Evolutionary conservation across 2,888 invertebrate species (phyloP).

Genomic region (Tholera decimalis): DNA sequence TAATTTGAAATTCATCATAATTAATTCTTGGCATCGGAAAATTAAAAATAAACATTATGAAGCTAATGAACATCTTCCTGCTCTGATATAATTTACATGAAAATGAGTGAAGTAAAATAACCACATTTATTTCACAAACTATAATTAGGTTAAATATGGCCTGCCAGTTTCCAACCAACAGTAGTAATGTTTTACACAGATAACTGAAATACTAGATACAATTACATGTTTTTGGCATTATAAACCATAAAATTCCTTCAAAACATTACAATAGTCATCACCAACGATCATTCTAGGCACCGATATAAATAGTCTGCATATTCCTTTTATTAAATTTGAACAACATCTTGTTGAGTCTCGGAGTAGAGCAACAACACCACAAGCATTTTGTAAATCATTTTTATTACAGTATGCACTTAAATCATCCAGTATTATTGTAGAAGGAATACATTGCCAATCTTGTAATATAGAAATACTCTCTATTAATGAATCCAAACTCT

Average conservation of each 20-base stretch:
- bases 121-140: no score
- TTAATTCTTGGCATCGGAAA: no score
- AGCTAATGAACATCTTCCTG: no score
- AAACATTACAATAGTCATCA: conserved; percentile 75
- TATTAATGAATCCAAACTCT: conserved; percentile 76
- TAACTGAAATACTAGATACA: no score
- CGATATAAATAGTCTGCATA: conserved; percentile 77
- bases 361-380: conserved; percentile 81
- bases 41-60: no score
- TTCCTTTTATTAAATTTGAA: conserved; percentile 66
- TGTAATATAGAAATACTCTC: conserved; percentile 81
- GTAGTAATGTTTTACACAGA: no score
- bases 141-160: no score
- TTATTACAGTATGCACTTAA: conserved; percentile 77
- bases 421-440: conserved; percentile 84
- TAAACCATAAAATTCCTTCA: conserved; percentile 76
- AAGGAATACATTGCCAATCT: conserved; percentile 83
- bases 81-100: no score
- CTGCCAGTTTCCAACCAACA: no score
- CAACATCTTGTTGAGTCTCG: conserved; percentile 78
- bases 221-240: not conserved
- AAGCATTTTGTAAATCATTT: conserved; percentile 78
- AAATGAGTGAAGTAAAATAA: no score
- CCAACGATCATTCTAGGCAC: conserved; percentile 72
- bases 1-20: no score